Percentiles rank a stretch among this genome's conserved stretches.
These are phyloP conservation scores for Callorhinus ursinus DNA, from an alignment of 2,113 vertebrate genomes.

Conservation along the genomic window DNA sequence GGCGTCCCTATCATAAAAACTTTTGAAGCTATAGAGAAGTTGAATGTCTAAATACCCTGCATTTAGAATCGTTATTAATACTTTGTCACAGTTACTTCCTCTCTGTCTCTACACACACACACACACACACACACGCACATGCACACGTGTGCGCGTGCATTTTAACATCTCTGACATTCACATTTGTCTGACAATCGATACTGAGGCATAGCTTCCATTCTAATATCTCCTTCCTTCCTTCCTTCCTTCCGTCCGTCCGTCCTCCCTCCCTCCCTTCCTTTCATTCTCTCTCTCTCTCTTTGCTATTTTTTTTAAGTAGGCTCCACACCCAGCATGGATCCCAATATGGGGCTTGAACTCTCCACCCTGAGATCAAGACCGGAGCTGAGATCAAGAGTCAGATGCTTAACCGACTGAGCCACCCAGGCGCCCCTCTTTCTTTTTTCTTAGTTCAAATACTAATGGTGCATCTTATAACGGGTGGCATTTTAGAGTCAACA, in stretches of 20 bases:
- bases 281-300: neutral
- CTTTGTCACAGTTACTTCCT: neutral
- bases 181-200: neutral
- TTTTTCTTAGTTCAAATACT: neutral
- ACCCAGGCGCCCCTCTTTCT: neutral
- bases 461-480: neutral
- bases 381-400: neutral
- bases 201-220: neutral
- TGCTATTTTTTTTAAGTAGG: neutral
- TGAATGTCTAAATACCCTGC: no score
- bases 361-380: neutral
- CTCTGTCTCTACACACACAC: neutral
- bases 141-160: no score
- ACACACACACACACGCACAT: neutral
- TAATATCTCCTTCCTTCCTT: no score
- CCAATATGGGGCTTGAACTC: neutral
- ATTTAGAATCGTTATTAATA: neutral
- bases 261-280: accelerated
- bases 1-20: neutral
- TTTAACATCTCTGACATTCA: neutral
- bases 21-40: neutral
- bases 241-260: no score
- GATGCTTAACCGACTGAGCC: neutral
- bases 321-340: neutral
- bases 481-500: neutral